Conservation (phyloP, 2,797 vertebrate genomes). For the Triplophysa yarkandensis region DNA sequence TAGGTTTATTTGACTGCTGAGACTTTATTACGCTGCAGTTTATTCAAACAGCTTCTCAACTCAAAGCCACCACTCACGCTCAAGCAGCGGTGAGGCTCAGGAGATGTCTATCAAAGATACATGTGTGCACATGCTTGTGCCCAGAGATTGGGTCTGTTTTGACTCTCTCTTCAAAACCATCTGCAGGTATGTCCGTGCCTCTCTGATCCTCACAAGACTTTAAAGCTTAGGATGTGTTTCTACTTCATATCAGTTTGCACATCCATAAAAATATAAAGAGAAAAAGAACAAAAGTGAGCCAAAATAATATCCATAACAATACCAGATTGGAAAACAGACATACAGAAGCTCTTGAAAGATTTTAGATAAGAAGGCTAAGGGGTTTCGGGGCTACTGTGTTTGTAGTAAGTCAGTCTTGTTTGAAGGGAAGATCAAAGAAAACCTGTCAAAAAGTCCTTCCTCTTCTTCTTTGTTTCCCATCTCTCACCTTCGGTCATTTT, state of each 20-base stretch:
- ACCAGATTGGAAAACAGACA: constrained; percentile 22
- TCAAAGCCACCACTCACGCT: not conserved
- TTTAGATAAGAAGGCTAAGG: constrained; percentile 38
- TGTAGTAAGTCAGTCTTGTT: constrained; percentile 65
- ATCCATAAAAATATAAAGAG: not conserved
- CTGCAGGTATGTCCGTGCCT: constrained; percentile 6
- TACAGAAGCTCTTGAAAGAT: constrained; percentile 17
- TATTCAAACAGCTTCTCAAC: constrained; percentile 41
- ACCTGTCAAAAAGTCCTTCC: constrained; percentile 55
- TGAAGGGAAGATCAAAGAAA: constrained; percentile 64
- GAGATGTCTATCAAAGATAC: constrained; percentile 35
- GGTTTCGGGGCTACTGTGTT: constrained; percentile 58
- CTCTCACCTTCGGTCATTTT: constrained; percentile 50
- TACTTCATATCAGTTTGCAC: constrained; percentile 27
- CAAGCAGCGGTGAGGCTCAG: not conserved
- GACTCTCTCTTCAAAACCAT: constrained; percentile 19
- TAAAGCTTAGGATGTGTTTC: constrained; percentile 8
- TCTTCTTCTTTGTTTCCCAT: constrained; percentile 18
- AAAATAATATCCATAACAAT: constrained; percentile 23
- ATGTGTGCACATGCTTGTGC: constrained; percentile 14
- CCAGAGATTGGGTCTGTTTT: constrained; percentile 30
- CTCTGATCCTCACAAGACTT: constrained; percentile 18
- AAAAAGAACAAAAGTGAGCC: constrained; percentile 6
- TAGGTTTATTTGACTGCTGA: constrained; percentile 46
- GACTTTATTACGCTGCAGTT: constrained; percentile 40